Conservation (phyloP, 2,888 invertebrate species). For the Pocota personata region DNA sequence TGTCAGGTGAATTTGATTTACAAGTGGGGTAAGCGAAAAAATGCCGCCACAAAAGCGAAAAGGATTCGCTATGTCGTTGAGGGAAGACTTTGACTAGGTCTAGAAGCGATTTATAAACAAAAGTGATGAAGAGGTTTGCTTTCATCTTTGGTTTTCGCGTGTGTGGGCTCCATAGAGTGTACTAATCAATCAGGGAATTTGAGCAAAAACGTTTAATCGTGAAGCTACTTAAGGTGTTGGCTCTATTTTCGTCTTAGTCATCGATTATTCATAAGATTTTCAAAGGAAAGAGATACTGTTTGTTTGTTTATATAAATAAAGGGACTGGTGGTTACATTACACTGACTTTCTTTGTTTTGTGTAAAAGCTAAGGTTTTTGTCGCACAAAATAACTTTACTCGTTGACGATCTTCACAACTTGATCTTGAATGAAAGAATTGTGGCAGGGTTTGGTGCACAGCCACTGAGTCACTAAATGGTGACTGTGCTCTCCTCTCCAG, state of each 20-base stretch:
- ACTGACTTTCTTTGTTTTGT: background rate
- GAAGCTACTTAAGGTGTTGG: constrained; percentile 29
- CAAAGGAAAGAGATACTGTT: background rate
- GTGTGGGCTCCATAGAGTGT: constrained; percentile 30
- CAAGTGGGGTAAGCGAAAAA: constrained; percentile 35
- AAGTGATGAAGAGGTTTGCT: constrained; percentile 27
- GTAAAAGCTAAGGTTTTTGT: no score
- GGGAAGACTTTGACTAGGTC: background rate
- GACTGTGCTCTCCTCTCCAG: no score
- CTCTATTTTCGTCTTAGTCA: constrained; percentile 39
- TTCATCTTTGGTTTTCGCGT: constrained; percentile 45
- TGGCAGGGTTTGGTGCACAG: no score
- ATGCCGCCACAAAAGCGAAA: constrained; percentile 58
- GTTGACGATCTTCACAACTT: no score
- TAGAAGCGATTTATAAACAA: constrained; percentile 33
- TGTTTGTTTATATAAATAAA: background rate
- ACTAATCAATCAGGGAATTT: constrained; percentile 38
- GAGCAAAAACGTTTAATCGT: constrained; percentile 11
- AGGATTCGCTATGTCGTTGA: constrained; percentile 14
- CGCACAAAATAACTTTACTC: no score
- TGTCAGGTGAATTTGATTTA: constrained; percentile 60
- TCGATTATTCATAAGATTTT: constrained; percentile 34
- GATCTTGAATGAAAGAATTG: no score
- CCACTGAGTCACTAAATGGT: no score
- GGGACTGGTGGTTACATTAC: background rate